Conservation (phyloP, 1,140 invertebrate genomes). For the Macrosteles quadrilineatus region DNA sequence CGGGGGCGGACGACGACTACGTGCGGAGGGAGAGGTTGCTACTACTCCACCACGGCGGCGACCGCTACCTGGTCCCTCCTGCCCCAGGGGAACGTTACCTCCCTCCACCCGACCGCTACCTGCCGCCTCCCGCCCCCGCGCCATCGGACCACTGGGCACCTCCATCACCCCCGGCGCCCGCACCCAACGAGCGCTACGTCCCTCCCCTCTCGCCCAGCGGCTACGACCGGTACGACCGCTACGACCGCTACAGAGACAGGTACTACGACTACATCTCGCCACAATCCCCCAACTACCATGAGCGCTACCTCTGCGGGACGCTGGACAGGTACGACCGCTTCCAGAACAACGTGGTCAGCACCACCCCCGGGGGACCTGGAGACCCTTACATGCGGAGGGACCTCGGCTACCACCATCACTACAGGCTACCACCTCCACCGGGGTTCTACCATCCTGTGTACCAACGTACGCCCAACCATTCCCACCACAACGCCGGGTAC, state of each 20-base stretch:
- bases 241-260: background rate
- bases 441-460: constrained; percentile 42
- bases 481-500: background rate
- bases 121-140: constrained; percentile 51
- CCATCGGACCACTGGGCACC: constrained; percentile 45
- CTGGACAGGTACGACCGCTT: background rate
- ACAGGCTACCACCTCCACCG: constrained; percentile 56
- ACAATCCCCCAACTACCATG: background rate
- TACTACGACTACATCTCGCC: background rate
- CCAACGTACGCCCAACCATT: background rate
- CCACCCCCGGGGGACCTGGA: constrained; percentile 52
- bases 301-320: background rate
- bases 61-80: constrained; percentile 38
- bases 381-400: constrained; percentile 63
- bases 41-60: constrained; percentile 38
- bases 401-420: constrained; percentile 60
- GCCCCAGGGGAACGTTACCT: constrained; percentile 29
- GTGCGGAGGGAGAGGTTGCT: constrained; percentile 46
- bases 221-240: constrained; percentile 21
- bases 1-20: constrained; percentile 49
- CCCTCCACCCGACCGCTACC: constrained; percentile 37
- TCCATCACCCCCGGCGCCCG: constrained; percentile 31
- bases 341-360: constrained; percentile 50
- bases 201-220: constrained; percentile 50
- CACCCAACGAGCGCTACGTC: constrained; percentile 38